Percentiles rank a stretch among this genome's conserved stretches.
These are phyloP conservation scores for Pandion haliaetus DNA, from an alignment of 2,113 vertebrate genomes.

Conservation along the genomic window DNA sequence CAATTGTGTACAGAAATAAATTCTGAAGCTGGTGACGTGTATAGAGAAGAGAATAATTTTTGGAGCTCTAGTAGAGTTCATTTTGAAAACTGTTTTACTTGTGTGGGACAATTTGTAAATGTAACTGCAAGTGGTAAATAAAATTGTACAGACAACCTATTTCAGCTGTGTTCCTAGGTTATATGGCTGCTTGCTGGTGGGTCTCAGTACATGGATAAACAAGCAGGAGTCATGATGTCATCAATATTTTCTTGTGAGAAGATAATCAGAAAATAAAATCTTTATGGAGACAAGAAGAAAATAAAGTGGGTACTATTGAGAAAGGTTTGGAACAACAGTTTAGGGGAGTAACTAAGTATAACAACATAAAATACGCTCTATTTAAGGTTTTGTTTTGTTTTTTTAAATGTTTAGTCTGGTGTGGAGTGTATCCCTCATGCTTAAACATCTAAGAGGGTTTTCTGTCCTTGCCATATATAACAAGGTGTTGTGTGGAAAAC, in stretches of 20 bases:
- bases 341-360: neutral
- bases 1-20: neutral
- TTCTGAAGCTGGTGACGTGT: neutral
- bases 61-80: neutral
- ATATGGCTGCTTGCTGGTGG: neutral
- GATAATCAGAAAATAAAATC: neutral
- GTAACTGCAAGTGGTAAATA: slow-evolving; percentile 43
- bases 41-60: slow-evolving; percentile 18
- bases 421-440: rapidly evolving
- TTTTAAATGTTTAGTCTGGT: neutral
- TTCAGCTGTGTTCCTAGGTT: neutral
- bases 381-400: neutral
- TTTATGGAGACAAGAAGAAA: neutral
- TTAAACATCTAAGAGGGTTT: neutral
- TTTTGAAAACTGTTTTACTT: neutral
- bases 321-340: neutral
- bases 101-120: slow-evolving; percentile 16
- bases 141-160: neutral
- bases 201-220: rapidly evolving
- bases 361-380: neutral
- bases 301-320: neutral
- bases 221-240: too few species aligned
- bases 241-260: neutral
- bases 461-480: neutral
- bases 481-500: neutral